Evolutionary conservation across 1,140 invertebrate genomes (phyloP).

Genomic region (Asobara japonica): DNA sequence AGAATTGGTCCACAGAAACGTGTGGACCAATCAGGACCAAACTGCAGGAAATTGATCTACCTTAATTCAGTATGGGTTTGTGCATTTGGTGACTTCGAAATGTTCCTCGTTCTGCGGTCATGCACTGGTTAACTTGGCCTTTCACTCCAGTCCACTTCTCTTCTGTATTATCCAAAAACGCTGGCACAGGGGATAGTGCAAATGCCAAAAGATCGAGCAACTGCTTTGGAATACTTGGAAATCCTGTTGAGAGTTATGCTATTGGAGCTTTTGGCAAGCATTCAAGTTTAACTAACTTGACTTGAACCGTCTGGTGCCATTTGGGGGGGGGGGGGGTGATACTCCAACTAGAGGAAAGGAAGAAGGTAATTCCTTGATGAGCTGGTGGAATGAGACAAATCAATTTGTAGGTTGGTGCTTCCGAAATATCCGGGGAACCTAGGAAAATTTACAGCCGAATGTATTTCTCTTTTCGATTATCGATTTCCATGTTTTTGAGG

Average conservation of each 20-base stretch:
- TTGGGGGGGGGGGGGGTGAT: no score
- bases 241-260: not conserved
- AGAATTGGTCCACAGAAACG: no score
- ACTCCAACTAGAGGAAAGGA: no score
- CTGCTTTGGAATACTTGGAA: no score
- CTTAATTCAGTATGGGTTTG: not conserved
- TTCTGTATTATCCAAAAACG: not conserved
- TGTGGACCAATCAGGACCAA: no score
- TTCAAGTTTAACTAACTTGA: not conserved
- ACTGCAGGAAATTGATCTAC: not conserved
- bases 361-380: no score
- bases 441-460: no score
- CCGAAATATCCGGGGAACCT: no score
- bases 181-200: not conserved
- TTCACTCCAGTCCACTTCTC: slow-evolving; percentile 8
- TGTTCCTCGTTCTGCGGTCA: slow-evolving; percentile 4
- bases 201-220: not conserved
- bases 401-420: no score
- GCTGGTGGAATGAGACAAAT: no score
- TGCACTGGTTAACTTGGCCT: slow-evolving; percentile 19
- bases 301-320: not conserved
- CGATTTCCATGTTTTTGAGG: no score
- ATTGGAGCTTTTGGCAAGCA: not conserved
- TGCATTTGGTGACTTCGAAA: not conserved
- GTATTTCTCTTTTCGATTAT: no score